A percentile compares a stretch with the other conserved stretches of the same genome.
Conservation (phyloP, 2,797 vertebrate genomes). For the Sparus aurata region DNA sequence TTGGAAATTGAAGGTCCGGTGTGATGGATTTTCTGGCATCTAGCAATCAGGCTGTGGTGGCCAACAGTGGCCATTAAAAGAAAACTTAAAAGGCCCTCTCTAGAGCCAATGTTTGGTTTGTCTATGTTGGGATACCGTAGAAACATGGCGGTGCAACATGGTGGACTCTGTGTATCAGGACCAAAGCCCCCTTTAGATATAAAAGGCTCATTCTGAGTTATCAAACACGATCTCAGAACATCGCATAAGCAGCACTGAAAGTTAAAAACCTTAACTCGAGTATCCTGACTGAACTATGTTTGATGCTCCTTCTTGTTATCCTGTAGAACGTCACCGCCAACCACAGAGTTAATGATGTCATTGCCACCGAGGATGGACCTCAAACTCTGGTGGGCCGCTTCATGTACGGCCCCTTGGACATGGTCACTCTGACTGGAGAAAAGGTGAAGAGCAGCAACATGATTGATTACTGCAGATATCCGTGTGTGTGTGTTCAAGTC, state of each 20-base stretch:
- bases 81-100: no score
- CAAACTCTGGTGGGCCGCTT: slow-evolving; percentile 96
- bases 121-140: no score
- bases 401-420: slow-evolving; percentile 98
- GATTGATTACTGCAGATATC: not conserved
- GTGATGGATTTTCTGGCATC: no score
- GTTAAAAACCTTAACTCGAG: not conserved
- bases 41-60: no score
- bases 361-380: slow-evolving; percentile 92
- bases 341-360: slow-evolving; percentile 96
- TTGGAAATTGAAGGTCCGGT: not conserved
- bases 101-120: no score
- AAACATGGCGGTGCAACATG: no score
- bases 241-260: not conserved
- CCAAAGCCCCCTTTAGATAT: no score
- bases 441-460: slow-evolving; percentile 85
- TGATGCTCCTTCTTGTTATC: not conserved
- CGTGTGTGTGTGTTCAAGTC: slow-evolving; percentile 5
- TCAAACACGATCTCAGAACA: not conserved
- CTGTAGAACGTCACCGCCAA: slow-evolving; percentile 96
- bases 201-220: no score
- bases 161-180: no score
- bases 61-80: no score
- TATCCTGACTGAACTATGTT: not conserved
- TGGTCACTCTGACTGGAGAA: slow-evolving; percentile 98